These are phyloP conservation scores for Polydrusus tereticollis DNA, from an alignment of 2,888 invertebrate species.

Conservation along the genomic window DNA sequence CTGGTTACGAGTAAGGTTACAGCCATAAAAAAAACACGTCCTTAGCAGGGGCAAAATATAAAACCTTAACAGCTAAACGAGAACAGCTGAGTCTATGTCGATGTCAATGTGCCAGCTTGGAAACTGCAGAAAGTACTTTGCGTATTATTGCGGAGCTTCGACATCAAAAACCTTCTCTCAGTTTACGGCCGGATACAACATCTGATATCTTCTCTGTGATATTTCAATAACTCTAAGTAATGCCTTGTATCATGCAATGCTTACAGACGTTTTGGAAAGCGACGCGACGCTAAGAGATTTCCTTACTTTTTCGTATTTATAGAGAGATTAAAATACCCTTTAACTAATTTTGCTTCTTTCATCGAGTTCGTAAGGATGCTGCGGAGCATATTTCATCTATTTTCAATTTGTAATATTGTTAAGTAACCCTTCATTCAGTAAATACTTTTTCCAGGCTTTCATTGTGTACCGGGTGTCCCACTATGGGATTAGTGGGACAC, in stretches of 20 bases:
- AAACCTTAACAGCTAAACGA: not conserved
- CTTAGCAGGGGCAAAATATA: not conserved
- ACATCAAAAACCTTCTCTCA: constrained; percentile 44
- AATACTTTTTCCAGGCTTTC: too few species aligned
- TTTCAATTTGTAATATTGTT: too few species aligned
- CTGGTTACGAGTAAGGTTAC: too few species aligned
- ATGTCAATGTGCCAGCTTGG: constrained; percentile 25
- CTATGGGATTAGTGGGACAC: too few species aligned
- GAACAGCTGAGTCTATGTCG: constrained; percentile 32
- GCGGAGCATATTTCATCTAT: too few species aligned
- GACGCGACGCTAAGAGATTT: not conserved
- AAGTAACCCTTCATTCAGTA: too few species aligned
- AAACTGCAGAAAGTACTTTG: constrained; percentile 22
- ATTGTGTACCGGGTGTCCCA: too few species aligned
- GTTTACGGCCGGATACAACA: constrained; percentile 33
- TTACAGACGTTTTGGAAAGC: not conserved
- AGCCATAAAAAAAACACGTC: not conserved
- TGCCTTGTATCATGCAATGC: constrained; percentile 48
- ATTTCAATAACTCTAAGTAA: constrained; percentile 60
- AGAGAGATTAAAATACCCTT: constrained; percentile 13
- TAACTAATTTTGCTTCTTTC: not conserved
- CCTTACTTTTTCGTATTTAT: not conserved
- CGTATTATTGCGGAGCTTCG: constrained; percentile 25
- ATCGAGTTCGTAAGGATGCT: too few species aligned
- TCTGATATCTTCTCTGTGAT: constrained; percentile 52